These are phyloP conservation scores for Thalassarche chlororhynchos DNA, from an alignment of 2,113 vertebrate species.

Conservation along the genomic window DNA sequence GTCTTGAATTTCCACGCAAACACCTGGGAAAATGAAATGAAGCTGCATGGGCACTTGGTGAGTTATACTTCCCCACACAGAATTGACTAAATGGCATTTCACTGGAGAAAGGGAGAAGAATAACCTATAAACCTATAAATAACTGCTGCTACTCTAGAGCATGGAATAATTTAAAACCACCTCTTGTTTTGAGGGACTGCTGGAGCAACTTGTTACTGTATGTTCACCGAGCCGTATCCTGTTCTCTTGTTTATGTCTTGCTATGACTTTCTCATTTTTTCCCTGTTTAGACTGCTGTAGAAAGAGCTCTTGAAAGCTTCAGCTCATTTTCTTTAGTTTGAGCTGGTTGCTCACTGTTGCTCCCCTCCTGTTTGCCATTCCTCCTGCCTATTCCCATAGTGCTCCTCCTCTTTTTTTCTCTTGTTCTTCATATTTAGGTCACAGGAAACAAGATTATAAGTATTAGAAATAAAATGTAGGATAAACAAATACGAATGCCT, in stretches of 20 bases:
- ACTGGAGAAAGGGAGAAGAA: not conserved
- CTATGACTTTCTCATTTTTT: not conserved
- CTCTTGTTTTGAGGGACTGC: not conserved
- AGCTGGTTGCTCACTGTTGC: not conserved
- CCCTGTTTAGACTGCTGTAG: not conserved
- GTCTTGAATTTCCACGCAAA: not conserved
- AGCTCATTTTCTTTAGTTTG: not conserved
- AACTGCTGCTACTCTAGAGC: not conserved
- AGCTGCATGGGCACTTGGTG: not conserved
- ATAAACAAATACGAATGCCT: not conserved
- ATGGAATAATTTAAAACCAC: not conserved
- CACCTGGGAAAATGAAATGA: not conserved
- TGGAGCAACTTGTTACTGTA: not conserved
- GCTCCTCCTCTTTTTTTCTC: not conserved
- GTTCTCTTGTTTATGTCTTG: not conserved
- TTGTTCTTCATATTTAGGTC: not conserved
- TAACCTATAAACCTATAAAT: not conserved
- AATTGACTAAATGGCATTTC: not conserved
- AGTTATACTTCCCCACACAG: not conserved
- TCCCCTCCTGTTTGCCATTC: not conserved
- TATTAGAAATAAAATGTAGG: not conserved
- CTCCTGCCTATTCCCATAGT: not conserved
- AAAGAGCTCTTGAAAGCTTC: not conserved
- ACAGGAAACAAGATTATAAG: not conserved
- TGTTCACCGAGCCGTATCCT: not conserved